Conservation (phyloP, 2,797 vertebrate species). For the Macropus fuliginosus region DNA sequence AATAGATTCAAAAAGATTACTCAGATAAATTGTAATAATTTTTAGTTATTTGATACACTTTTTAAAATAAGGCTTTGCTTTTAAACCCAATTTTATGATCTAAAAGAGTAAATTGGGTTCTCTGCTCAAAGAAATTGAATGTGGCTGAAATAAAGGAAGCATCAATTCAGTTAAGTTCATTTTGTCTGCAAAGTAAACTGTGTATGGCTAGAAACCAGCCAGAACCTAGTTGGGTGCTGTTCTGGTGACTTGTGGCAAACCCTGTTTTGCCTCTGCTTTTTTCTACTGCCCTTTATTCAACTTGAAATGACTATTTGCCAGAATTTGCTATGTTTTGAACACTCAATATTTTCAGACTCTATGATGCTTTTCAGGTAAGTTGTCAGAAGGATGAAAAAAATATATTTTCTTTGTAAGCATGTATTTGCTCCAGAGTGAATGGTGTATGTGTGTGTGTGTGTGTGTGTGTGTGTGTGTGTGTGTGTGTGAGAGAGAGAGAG, state of each 20-base stretch:
- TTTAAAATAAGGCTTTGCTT: constrained; percentile 27
- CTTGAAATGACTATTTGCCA: not conserved
- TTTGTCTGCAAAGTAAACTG: constrained; percentile 41
- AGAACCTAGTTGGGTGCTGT: constrained; percentile 5
- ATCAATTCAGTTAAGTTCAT: not conserved
- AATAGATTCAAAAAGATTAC: constrained; percentile 42
- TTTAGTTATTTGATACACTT: constrained; percentile 63
- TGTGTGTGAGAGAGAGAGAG: too few species aligned
- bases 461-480: too few species aligned
- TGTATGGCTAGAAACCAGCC: not conserved
- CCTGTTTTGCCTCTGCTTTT: constrained; percentile 19
- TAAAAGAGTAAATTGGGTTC: not conserved
- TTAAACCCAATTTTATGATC: constrained; percentile 38
- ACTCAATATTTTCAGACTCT: not conserved
- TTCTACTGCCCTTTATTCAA: constrained; percentile 18
- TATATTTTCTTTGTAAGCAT: too few species aligned
- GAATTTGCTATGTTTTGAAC: constrained; percentile 26
- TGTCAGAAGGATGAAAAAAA: too few species aligned
- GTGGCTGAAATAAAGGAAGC: not conserved
- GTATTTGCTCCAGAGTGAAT: too few species aligned
- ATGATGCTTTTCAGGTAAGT: too few species aligned
- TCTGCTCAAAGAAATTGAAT: constrained; percentile 27
- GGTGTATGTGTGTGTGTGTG: too few species aligned
- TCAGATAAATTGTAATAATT: constrained; percentile 59
- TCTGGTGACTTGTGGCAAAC: constrained; percentile 16